A percentile compares a stretch with the other conserved stretches of the same genome.
Evolutionary conservation across 2,797 vertebrate genomes (phyloP).

Genomic region (Acipenser ruthenus): DNA sequence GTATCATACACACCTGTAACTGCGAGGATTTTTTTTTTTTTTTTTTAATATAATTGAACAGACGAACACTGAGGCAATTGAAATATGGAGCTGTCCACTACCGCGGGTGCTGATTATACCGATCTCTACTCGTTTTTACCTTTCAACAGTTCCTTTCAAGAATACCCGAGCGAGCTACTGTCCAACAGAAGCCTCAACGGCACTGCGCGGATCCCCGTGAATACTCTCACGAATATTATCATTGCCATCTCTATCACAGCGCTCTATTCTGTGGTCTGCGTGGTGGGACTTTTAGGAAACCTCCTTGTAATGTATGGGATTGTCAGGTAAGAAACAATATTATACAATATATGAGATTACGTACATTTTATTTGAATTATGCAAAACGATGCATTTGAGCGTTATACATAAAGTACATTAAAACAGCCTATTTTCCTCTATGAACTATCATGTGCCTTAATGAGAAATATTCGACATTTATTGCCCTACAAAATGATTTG

Average conservation of each 20-base stretch:
- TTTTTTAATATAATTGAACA: too few relatives aligned
- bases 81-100: conserved; percentile 62
- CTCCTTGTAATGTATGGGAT: conserved; percentile 92
- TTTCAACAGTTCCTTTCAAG: conserved; percentile 47
- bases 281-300: conserved; percentile 88
- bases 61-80: conserved; percentile 5
- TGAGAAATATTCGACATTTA: too few relatives aligned
- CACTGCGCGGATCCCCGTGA: conserved; percentile 37
- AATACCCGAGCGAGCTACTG: conserved; percentile 32
- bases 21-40: too few relatives aligned
- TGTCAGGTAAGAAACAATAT: conserved; percentile 74
- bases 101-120: conserved; percentile 35
- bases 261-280: conserved; percentile 85
- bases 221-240: conserved; percentile 47
- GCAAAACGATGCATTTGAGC: too few relatives aligned
- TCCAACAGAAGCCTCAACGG: conserved; percentile 42
- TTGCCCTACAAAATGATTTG: too few relatives aligned
- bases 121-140: conserved; percentile 39
- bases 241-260: conserved; percentile 82
- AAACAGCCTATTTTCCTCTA: too few relatives aligned
- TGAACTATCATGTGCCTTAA: too few relatives aligned
- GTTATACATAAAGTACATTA: too few relatives aligned
- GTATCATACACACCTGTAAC: too few relatives aligned
- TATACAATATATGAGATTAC: background rate
- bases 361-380: too few relatives aligned